Evolutionary conservation across 2,113 vertebrate genomes (phyloP).

Genomic region (Tetrax tetrax): DNA sequence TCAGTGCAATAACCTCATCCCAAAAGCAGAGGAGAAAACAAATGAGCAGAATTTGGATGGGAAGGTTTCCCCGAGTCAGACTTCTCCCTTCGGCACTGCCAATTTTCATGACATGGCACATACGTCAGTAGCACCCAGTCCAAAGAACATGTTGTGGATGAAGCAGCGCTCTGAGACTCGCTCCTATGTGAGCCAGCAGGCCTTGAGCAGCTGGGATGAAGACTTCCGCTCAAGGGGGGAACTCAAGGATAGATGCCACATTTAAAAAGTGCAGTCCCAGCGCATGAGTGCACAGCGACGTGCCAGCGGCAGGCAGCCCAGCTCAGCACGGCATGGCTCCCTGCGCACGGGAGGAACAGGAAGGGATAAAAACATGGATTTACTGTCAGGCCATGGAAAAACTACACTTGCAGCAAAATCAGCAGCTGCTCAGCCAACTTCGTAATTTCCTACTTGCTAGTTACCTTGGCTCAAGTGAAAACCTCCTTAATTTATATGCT

Average conservation of each 20-base stretch:
- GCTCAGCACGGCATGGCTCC: neutral
- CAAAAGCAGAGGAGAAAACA: neutral
- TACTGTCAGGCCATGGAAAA: neutral
- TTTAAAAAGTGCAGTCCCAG: neutral
- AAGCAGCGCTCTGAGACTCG: too few species aligned
- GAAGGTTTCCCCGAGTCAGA: rapidly evolving
- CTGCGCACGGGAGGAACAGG: neutral
- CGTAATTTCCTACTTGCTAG: neutral
- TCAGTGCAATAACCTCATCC: neutral
- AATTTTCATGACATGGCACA: neutral
- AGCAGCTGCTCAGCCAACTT: neutral
- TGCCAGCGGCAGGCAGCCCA: neutral
- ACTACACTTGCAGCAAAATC: neutral
- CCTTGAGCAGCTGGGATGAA: too few species aligned
- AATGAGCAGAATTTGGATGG: neutral
- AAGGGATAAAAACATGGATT: neutral
- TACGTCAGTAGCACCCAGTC: neutral
- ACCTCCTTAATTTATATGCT: neutral
- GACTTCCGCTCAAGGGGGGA: neutral
- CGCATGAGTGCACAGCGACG: rapidly evolving
- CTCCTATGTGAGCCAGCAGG: too few species aligned
- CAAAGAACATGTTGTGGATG: neutral
- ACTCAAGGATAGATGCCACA: neutral
- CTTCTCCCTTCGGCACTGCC: neutral
- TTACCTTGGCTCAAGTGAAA: neutral